Evolutionary conservation across 2,113 vertebrate genomes (phyloP).

Genomic region (Coracopsis vasa): DNA sequence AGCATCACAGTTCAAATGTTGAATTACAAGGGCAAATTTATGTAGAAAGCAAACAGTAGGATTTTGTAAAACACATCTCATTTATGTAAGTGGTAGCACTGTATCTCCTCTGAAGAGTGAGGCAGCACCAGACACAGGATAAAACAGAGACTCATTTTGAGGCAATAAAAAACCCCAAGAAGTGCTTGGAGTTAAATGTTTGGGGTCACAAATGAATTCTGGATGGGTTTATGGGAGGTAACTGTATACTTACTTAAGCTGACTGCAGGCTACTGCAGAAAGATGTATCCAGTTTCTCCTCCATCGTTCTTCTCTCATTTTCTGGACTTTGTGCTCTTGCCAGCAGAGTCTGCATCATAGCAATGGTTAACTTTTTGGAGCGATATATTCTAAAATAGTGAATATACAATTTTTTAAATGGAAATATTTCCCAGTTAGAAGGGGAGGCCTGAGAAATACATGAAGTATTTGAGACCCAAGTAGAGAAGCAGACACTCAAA

Average conservation of each 20-base stretch:
- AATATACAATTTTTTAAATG: neutral
- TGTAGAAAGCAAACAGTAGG: neutral
- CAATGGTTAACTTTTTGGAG: neutral
- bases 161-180: neutral
- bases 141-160: neutral
- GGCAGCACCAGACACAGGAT: neutral
- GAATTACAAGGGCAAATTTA: neutral
- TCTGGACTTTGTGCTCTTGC: neutral
- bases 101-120: neutral
- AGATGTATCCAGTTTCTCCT: neutral
- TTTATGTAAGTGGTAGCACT: neutral
- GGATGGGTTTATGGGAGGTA: neutral
- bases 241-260: neutral
- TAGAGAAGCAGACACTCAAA: neutral
- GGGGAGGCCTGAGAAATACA: neutral
- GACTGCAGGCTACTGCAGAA: neutral
- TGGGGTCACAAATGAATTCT: neutral
- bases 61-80: neutral
- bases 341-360: neutral
- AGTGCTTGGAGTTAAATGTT: neutral
- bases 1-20: neutral
- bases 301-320: neutral
- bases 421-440: neutral
- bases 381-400: neutral
- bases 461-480: neutral